A percentile compares a stretch with the other conserved stretches of the same genome.
Evolutionary conservation across 2,797 vertebrate species (phyloP).

Genomic region (Mormyrus hasselquistii): DNA sequence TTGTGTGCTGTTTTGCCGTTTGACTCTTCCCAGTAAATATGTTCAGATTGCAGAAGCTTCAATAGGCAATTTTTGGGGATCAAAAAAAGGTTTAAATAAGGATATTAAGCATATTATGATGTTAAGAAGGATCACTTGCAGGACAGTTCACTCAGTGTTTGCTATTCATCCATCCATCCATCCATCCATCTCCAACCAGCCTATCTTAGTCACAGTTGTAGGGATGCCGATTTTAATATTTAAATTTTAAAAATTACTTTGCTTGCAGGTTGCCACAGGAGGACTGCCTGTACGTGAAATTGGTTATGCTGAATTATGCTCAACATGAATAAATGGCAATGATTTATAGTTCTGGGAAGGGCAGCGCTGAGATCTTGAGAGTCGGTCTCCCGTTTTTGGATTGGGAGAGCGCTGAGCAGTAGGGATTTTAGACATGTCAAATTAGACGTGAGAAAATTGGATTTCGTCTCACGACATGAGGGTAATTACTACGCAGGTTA

Average conservation of each 20-base stretch:
- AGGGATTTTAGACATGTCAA: conserved; percentile 1
- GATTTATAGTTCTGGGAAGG: neutral
- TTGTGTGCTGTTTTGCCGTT: neutral
- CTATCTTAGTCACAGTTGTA: neutral
- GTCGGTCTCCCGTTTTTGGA: neutral
- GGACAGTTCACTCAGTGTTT: neutral
- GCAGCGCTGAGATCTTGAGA: neutral
- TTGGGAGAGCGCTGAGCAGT: neutral
- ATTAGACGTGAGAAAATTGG: neutral
- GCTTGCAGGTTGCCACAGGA: neutral
- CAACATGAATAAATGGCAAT: neutral
- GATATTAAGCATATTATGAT: neutral
- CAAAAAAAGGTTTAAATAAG: neutral
- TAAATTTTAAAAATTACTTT: neutral
- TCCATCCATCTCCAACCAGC: neutral
- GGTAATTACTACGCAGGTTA: neutral
- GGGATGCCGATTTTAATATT: neutral
- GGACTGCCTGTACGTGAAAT: neutral
- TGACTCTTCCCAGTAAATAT: neutral
- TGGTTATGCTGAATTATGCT: neutral
- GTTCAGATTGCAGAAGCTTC: neutral
- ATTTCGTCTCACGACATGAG: neutral
- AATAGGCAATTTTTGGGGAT: neutral
- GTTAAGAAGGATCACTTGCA: neutral
- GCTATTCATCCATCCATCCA: neutral